Percentiles rank a stretch among this genome's conserved stretches.
Conservation (phyloP, 2,888 invertebrate genomes). For the Hoplodrina ambigua region DNA sequence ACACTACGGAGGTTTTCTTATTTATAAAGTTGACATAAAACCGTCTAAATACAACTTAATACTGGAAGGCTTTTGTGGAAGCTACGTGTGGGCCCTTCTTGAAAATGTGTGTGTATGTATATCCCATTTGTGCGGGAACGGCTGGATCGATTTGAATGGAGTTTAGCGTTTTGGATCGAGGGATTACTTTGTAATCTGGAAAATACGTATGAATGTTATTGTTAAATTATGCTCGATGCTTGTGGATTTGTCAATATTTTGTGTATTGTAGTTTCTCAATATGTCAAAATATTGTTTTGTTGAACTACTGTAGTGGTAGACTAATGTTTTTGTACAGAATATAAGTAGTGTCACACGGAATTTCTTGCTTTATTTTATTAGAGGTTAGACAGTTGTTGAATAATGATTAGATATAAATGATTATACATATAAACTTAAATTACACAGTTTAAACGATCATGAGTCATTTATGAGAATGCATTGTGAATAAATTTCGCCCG, state of each 20-base stretch:
- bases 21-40: constrained; percentile 65
- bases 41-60: constrained; percentile 67
- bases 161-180: constrained; percentile 25
- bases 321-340: not conserved
- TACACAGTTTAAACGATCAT: too few species aligned
- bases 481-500: not conserved
- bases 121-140: constrained; percentile 47
- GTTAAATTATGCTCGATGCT: constrained; percentile 41
- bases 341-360: not conserved
- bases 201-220: constrained; percentile 21
- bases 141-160: constrained; percentile 44
- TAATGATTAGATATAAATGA: too few species aligned
- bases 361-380: not conserved
- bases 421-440: too few species aligned
- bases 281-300: constrained; percentile 7
- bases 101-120: constrained; percentile 32
- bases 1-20: constrained; percentile 71
- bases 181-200: constrained; percentile 35
- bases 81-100: constrained; percentile 60
- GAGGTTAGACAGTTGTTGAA: not conserved
- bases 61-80: constrained; percentile 55
- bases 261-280: constrained; percentile 6
- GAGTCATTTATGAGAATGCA: too few species aligned
- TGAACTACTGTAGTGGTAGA: not conserved
- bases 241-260: constrained; percentile 25